Evolutionary conservation across 2,113 vertebrate genomes (phyloP).

Genomic region (Gobiocypris rarus): DNA sequence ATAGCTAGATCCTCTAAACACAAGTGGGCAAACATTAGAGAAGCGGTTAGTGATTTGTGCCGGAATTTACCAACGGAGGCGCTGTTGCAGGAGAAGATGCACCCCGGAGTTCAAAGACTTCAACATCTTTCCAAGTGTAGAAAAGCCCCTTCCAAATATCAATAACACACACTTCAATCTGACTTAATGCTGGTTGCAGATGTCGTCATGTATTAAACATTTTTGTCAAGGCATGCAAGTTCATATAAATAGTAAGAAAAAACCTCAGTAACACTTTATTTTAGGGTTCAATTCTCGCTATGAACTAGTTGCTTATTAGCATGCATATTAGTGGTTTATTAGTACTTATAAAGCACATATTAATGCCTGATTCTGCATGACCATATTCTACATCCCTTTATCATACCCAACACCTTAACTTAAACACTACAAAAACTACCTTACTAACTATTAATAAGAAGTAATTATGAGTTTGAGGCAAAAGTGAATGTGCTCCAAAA

Average conservation of each 20-base stretch:
- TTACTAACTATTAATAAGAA: too few relatives aligned
- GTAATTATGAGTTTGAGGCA: too few relatives aligned
- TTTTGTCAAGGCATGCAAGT: neutral
- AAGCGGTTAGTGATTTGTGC: neutral
- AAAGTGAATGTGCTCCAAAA: neutral
- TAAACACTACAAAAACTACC: too few relatives aligned
- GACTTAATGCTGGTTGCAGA: neutral
- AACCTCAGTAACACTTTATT: too few relatives aligned
- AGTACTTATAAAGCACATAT: too few relatives aligned
- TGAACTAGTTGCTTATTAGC: too few relatives aligned
- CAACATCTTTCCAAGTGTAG: neutral
- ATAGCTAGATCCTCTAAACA: neutral
- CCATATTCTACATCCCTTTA: too few relatives aligned
- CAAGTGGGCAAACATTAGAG: neutral
- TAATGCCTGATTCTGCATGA: too few relatives aligned
- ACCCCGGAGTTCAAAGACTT: neutral
- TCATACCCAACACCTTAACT: too few relatives aligned
- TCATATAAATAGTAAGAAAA: neutral
- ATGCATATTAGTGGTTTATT: too few relatives aligned
- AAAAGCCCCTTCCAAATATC: neutral
- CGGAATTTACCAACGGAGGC: neutral
- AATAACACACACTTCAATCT: neutral
- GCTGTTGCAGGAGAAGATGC: constrained; percentile 20
- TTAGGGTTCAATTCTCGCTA: too few relatives aligned
- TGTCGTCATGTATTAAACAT: too few relatives aligned